These are phyloP conservation scores for Hormiphora californensis DNA, from an alignment of 37 sponge, comb jelly and placozoan species.

Conservation along the genomic window DNA sequence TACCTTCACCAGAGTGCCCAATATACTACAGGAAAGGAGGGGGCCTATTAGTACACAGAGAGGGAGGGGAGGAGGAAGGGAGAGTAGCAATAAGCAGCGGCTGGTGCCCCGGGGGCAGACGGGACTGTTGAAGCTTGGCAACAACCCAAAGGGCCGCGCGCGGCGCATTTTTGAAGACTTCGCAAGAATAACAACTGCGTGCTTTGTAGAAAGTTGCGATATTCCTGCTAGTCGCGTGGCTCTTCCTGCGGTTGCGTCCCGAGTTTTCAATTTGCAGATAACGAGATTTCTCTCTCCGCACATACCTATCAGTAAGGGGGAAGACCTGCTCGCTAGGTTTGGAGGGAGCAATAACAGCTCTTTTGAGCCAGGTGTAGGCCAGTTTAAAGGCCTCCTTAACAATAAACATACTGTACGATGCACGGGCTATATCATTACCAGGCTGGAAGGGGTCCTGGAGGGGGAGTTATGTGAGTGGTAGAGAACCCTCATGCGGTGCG, in stretches of 20 bases:
- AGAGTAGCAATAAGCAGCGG: too few species aligned
- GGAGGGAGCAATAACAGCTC: not conserved
- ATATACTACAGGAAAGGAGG: not conserved
- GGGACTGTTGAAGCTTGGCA: not conserved
- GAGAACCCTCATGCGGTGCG: not conserved
- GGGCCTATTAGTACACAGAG: too few species aligned
- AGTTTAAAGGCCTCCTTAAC: slow-evolving; percentile 9
- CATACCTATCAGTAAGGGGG: slow-evolving; percentile 4
- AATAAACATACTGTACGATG: not conserved
- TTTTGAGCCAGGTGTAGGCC: not conserved
- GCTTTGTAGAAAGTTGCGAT: not conserved
- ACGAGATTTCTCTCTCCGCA: too few species aligned
- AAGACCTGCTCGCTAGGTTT: slow-evolving; percentile 34
- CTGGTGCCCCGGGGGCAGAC: too few species aligned
- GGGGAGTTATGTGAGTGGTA: not conserved
- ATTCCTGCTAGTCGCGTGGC: slow-evolving; percentile 17
- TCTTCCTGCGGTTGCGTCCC: not conserved
- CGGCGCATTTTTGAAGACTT: slow-evolving; percentile 1
- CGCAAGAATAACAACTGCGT: not conserved
- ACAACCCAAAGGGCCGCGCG: not conserved
- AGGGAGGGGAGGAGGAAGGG: too few species aligned
- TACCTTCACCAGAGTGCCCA: slow-evolving; percentile 1
- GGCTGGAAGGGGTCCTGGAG: slow-evolving; percentile 48
- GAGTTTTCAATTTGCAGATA: not conserved
- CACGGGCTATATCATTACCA: slow-evolving; percentile 22